These are phyloP conservation scores for Gari tellinella DNA, from an alignment of 2,888 invertebrate genomes.

Conservation along the genomic window DNA sequence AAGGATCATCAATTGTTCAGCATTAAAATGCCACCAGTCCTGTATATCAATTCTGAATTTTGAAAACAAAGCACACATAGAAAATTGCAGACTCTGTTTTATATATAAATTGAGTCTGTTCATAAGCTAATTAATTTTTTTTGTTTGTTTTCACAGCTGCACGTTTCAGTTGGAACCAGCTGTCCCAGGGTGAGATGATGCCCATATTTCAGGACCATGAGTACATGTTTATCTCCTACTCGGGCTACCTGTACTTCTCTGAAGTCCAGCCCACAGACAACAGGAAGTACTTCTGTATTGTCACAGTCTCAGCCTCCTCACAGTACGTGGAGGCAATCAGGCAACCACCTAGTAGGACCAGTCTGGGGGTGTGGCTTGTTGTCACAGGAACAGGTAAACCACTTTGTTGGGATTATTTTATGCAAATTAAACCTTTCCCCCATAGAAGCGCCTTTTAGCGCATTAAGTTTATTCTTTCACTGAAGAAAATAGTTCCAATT, in stretches of 20 bases:
- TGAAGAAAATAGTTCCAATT: too few relatives aligned
- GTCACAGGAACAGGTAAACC: slow-evolving; percentile 72
- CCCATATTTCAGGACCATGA: slow-evolving; percentile 93
- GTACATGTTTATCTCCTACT: slow-evolving; percentile 94
- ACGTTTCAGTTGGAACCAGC: slow-evolving; percentile 94
- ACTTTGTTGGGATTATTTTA: too few relatives aligned
- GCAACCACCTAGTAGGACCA: slow-evolving; percentile 71
- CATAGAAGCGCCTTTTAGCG: too few relatives aligned
- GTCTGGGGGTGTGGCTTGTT: slow-evolving; percentile 75
- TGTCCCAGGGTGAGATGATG: slow-evolving; percentile 92
- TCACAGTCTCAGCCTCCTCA: slow-evolving; percentile 46
- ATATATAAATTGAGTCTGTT: too few relatives aligned
- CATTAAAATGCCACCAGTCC: too few relatives aligned
- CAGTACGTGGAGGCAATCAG: slow-evolving; percentile 61
- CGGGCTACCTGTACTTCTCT: slow-evolving; percentile 89
- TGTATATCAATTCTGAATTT: too few relatives aligned
- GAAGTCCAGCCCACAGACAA: slow-evolving; percentile 58
- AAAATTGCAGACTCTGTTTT: too few relatives aligned
- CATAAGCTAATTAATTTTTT: background rate
- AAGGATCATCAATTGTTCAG: too few relatives aligned
- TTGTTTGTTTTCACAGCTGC: slow-evolving; percentile 59
- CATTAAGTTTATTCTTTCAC: too few relatives aligned
- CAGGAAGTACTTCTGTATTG: slow-evolving; percentile 53
- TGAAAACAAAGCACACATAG: too few relatives aligned
- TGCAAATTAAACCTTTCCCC: too few relatives aligned